Evolutionary conservation across 2,888 invertebrate species (phyloP), one percentile per base, ranked within the genome.

Genomic region (Scaptomyza tumidula): DNA sequence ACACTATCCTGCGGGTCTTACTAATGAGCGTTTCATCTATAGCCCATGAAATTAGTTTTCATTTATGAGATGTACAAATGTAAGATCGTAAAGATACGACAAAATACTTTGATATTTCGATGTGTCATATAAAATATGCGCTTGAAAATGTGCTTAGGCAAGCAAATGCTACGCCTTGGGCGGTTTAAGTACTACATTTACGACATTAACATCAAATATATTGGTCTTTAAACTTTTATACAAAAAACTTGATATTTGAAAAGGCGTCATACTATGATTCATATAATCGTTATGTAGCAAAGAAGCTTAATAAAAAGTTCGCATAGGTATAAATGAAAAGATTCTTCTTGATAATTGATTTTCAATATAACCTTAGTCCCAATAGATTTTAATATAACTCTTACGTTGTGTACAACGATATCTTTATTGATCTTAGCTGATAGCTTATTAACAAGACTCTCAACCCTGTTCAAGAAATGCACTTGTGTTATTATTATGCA

Each of bases 1-100:
- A 83, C 83, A 83, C 83, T 83, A 16, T 62, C 65, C 81, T 72
- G 78, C 86, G 74, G 83, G 86, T 29, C 57, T 65, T 39, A 27
- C 65, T 68, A 78, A 67, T 67, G 62, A 79, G 71, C 52, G 44
- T 58, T 33, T 33, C 43, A 65, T 55, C 45, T 33, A 55, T 37
- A 41, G n/a, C 13, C 29, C 46, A 59, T 57, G 31, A 54, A 74
- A 75, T 59, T 70, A 48, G 24, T 11, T 59, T 44, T 14, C 53
- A 60, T 35, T 46, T 39, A 14, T n/a, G 7, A 37, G n/a, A 55
- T 33, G 44, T 19, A 62, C 35, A 19, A 45, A 53, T 43, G 35
- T 9, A 37, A 57, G 62, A 63, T 73, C 44, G 19, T 31, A 14
- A 11, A 61, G 50, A 64, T 54, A 31, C 4, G 9, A 44, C 41